Base-by-base conservation (phyloP, 1,140 invertebrate species). In the Scylla paramamosain region DNA sequence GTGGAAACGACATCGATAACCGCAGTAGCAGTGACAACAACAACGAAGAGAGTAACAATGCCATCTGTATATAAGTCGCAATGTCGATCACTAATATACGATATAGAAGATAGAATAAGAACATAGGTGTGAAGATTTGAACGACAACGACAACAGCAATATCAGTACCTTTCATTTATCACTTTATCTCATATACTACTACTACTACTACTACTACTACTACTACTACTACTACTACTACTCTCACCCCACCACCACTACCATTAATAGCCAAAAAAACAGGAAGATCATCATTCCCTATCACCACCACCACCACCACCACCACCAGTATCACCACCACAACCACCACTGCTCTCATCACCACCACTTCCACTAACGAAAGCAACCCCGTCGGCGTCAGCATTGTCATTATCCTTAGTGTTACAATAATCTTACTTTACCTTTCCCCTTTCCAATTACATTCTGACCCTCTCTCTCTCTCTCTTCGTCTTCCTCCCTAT, bases 201-300 rank as follows among this genome's bases (percentile, higher is more conserved):
- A n/a, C 67, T n/a, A 25, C 67, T n/a, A 77, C 67, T n/a, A n/a
- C 67, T n/a, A 77, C 67, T n/a, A 77, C 67, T n/a, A 77, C 67
- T n/a, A 77, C 67, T n/a, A 25, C 67, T n/a, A n/a, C 67, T 77
- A 77, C 67, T n/a, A 77, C 67, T n/a, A 77, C 67, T n/a, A 77
- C 8, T n/a, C 2, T 59, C 52, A 59, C 2, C 20, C 52, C 52
- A 20, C 3, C 52, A 59, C 2, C 2, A 59, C 2, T 4, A 16
- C 52, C 3, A 59, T 59, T 59, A 59, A 16, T 12, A 59, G 12
- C 52, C 10, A 16, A 1, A 59, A 59, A 59, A 8, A 12, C 52
- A 59, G 39, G 39, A 39, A 39, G 39, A 39, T 2, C 39, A 39
- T 39, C 39, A 59, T 7, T 7, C 52, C 20, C 10, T 12, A 59